Evolutionary conservation across 2,888 invertebrate species (phyloP).

Genomic region (Digitonthophagus gazella): DNA sequence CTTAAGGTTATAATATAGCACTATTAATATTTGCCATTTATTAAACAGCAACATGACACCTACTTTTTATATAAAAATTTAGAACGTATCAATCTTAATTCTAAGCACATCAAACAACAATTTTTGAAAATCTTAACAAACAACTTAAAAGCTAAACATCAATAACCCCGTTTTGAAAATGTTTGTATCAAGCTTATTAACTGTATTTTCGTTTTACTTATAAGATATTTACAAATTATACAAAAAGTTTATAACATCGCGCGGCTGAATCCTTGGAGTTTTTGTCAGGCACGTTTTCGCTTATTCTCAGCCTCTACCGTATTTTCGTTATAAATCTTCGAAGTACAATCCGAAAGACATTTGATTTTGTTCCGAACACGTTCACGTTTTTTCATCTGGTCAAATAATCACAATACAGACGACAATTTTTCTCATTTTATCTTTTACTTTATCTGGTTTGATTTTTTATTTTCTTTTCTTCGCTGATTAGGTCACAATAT

Average conservation of each 20-base stretch:
- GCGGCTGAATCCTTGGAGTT: neutral
- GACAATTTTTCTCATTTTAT: neutral
- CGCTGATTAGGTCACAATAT: slow-evolving; percentile 1
- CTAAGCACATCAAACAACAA: slow-evolving; percentile 15
- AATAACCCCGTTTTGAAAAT: neutral
- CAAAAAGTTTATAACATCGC: neutral
- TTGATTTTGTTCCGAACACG: neutral
- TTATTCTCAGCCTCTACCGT: neutral
- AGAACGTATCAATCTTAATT: slow-evolving; percentile 1
- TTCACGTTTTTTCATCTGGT: neutral
- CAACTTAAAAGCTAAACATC: slow-evolving; percentile 2
- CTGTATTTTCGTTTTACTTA: neutral
- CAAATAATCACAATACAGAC: neutral
- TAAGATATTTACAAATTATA: slow-evolving; percentile 12
- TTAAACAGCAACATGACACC: neutral
- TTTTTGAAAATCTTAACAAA: slow-evolving; percentile 12
- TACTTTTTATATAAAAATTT: neutral
- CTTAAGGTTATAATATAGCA: neutral
- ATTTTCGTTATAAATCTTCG: neutral
- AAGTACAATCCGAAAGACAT: neutral
- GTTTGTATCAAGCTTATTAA: slow-evolving; percentile 4
- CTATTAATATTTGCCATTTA: neutral
- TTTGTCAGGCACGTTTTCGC: slow-evolving; percentile 7
- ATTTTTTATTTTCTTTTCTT: slow-evolving; percentile 2
- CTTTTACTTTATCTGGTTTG: slow-evolving; percentile 12